Base-by-base conservation (phyloP, 2,888 invertebrate species). In the Morpho helenor region DNA sequence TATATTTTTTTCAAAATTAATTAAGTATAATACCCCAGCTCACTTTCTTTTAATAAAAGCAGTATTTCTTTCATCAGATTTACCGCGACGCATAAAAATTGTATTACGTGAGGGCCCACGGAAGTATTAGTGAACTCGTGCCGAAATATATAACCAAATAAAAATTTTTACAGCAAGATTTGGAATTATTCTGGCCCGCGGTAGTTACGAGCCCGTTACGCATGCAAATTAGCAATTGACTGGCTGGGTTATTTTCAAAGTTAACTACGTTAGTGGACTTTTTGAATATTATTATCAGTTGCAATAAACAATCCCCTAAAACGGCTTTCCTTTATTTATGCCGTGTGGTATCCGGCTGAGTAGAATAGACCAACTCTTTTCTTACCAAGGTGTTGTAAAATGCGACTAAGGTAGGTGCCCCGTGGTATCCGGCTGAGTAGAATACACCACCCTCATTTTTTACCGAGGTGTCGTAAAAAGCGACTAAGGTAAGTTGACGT, bases 201-300 rank as follows among this genome's bases (percentile, higher is more conserved):
- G 80, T 76, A 75, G 74, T 80, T 77, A 79, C 70, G 70, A 71
- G 71, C 73, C 74, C 77, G 76, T 80, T 79, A 77, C 76, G 80
- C 77, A 80, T 84, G 78, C 77, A 82, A 82, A 85, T 85, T 73
- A 76, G 66, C 71, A 71, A 76, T 77, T 75, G 72, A 67, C 66
- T 68, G 73, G 72, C 66, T 69, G 68, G 64, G 69, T 76, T 77
- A 80, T 77, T 78, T 82, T 75, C 70, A 68, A 77, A 79, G 75
- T 76, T 75, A 74, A 69, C 49, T 55, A 10, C 49, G 55, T 55
- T 44, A 55, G 55, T 55, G 49, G 16, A n/a, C 68, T 65, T 74
- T 75, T 71, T 68, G 60, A 50, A 65, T 66, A 69, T 71, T 72
- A 75, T 76, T 79, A 72, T 64, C 63, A 42, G 7, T 22, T 44